phyloP scores from a whole-genome alignment of 2,888 invertebrate species.

The Apomyelois bistriatella region DNA sequence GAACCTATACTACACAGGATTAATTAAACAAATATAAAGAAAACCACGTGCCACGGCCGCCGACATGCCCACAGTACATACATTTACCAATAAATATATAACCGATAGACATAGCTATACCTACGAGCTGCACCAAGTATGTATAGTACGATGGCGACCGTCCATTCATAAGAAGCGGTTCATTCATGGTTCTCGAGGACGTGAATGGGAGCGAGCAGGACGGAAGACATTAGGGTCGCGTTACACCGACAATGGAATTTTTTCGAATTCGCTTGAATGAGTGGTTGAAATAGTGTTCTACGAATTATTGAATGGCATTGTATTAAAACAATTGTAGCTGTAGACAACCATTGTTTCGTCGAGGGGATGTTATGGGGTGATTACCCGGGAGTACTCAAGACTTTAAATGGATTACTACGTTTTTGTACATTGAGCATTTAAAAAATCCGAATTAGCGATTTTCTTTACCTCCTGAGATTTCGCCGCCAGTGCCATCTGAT shows the following conservation, averaged over 20 bases:
- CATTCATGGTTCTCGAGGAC: conserved; percentile 67
- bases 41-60: conserved; percentile 62
- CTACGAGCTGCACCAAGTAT: conserved; percentile 53
- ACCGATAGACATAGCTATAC: conserved; percentile 47
- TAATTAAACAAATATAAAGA: conserved; percentile 40
- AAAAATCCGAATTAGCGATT: background rate
- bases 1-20: background rate
- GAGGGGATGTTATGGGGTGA: conserved; percentile 35
- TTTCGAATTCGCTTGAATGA: conserved; percentile 56
- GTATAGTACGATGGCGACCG: conserved; percentile 72
- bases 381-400: conserved; percentile 14
- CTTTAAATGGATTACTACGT: conserved; percentile 10
- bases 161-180: conserved; percentile 79
- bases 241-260: conserved; percentile 67
- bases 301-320: conserved; percentile 59
- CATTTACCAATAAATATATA: conserved; percentile 44
- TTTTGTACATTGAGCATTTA: background rate
- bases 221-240: conserved; percentile 58
- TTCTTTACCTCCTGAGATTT: too few relatives aligned
- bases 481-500: too few relatives aligned
- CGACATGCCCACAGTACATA: conserved; percentile 34
- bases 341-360: conserved; percentile 39
- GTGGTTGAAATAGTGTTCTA: conserved; percentile 61
- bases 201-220: conserved; percentile 76
- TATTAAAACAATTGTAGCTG: conserved; percentile 60